These are phyloP conservation scores for Leptinotarsa tumamoca DNA, from an alignment of 2,888 invertebrate species.

Conservation along the genomic window DNA sequence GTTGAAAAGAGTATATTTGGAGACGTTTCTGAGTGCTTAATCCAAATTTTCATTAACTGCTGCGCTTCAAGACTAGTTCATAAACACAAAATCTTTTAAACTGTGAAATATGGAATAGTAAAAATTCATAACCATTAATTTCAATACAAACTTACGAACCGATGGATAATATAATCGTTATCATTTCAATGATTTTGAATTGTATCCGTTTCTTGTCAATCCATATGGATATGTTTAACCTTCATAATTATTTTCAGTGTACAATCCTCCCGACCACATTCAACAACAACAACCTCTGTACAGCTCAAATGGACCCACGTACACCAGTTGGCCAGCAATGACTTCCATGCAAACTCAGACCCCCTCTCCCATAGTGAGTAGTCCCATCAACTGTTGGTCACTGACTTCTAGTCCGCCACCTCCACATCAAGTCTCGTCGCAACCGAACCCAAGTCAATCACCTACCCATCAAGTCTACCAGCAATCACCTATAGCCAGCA, in stretches of 20 bases:
- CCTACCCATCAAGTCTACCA: conserved; percentile 64
- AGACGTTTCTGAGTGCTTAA: no score
- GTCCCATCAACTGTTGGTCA: conserved; percentile 66
- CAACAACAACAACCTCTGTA: conserved; percentile 63
- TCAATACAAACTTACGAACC: no score
- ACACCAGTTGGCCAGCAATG: conserved; percentile 64
- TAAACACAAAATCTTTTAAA: no score
- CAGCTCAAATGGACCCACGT: conserved; percentile 59
- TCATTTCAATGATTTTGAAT: no score
- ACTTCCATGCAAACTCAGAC: conserved; percentile 62
- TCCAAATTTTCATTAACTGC: no score
- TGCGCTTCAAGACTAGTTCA: no score
- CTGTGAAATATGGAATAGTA: no score
- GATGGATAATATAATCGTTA: no score
- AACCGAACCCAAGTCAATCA: conserved; percentile 63
- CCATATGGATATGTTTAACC: neutral
- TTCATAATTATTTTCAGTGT: conserved; percentile 56
- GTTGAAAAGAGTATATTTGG: no score
- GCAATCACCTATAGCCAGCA: conserved; percentile 59
- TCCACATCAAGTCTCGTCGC: conserved; percentile 62
- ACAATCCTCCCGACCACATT: conserved; percentile 65
- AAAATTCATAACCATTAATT: no score
- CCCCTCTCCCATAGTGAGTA: conserved; percentile 60
- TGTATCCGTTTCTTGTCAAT: no score
- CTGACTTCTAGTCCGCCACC: conserved; percentile 65